Evolutionary conservation across 2,797 vertebrate species (phyloP).

Genomic region (Ceyx erithaca): DNA sequence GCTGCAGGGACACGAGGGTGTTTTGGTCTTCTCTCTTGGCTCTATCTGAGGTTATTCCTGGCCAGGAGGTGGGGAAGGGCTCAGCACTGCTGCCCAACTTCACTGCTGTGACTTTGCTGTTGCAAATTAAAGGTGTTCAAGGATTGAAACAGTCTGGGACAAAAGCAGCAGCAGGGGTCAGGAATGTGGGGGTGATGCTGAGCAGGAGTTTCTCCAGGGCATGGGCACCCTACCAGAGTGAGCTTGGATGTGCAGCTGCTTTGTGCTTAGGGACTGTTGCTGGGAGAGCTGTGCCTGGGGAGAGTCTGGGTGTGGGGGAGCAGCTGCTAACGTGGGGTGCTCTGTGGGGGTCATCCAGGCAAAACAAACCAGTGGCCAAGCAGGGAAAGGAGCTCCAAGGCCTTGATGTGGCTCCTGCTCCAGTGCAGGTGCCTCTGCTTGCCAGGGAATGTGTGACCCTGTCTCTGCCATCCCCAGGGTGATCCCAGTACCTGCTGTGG

Average conservation of each 20-base stretch:
- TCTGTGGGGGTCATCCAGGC: neutral
- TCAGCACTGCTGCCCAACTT: neutral
- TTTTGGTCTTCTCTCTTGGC: neutral
- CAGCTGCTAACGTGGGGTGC: neutral
- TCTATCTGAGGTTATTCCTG: accelerated
- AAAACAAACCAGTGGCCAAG: neutral
- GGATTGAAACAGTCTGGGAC: neutral
- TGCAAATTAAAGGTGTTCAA: neutral
- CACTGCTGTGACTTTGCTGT: accelerated
- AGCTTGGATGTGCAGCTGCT: neutral
- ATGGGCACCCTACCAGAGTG: accelerated
- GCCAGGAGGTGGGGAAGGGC: neutral
- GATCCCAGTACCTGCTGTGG: accelerated
- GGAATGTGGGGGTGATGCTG: neutral
- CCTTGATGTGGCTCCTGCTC: neutral
- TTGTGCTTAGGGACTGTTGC: neutral
- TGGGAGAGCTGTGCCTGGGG: neutral
- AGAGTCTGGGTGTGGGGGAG: neutral
- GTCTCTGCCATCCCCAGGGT: neutral
- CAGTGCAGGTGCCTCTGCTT: neutral
- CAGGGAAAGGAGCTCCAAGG: neutral
- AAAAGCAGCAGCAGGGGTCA: neutral
- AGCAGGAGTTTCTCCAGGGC: neutral
- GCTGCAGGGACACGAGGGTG: neutral
- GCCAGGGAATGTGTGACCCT: neutral